Conservation (phyloP, 2,113 vertebrate genomes). For the Percina caprodes region DNA sequence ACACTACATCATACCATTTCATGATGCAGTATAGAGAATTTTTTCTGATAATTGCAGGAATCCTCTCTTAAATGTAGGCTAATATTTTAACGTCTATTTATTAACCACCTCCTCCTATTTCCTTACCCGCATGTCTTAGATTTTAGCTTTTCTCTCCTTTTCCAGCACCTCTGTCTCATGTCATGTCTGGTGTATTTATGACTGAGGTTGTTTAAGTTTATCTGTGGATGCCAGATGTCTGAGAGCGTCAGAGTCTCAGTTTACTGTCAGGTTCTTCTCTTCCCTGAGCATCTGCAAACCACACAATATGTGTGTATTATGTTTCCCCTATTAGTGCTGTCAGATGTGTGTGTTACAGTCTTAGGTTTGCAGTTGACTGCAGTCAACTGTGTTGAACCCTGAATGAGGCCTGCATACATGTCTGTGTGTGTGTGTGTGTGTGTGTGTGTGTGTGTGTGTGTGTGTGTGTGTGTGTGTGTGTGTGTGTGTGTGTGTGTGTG, state of each 20-base stretch:
- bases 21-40: too few relatives aligned
- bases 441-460: not conserved
- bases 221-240: slow-evolving; percentile 48
- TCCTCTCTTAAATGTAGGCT: not conserved
- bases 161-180: not conserved
- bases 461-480: slow-evolving; percentile 10
- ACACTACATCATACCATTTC: not conserved
- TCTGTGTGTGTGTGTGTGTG: not conserved
- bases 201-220: slow-evolving; percentile 36
- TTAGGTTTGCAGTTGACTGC: slow-evolving; percentile 16
- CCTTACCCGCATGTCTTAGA: not conserved
- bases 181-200: not conserved
- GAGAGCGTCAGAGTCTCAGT: slow-evolving; percentile 14
- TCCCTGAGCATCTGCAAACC: slow-evolving; percentile 31
- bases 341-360: slow-evolving; percentile 26
- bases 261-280: slow-evolving; percentile 32
- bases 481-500: too few relatives aligned
- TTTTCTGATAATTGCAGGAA: not conserved
- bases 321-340: slow-evolving; percentile 34
- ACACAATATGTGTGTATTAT: slow-evolving; percentile 35
- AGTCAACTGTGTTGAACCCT: slow-evolving; percentile 19
- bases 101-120: too few relatives aligned
- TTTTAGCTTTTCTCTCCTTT: slow-evolving; percentile 1
- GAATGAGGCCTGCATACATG: slow-evolving; percentile 6
- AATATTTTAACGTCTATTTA: not conserved